Conservation (phyloP, 2,797 vertebrate species). For the Meda fulgida region DNA sequence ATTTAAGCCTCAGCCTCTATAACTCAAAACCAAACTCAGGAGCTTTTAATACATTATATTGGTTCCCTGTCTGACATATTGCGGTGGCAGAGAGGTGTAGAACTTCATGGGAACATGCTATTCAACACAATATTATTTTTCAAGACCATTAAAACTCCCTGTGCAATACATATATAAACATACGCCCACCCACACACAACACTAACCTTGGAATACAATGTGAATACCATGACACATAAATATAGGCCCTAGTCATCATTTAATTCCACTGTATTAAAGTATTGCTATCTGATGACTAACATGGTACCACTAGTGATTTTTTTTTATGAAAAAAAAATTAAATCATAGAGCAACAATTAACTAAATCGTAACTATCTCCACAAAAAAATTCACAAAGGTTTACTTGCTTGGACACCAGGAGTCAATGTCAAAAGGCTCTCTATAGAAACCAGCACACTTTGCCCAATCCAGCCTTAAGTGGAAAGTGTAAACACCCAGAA, state of each 20-base stretch:
- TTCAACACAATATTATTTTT: background rate
- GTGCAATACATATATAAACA: background rate
- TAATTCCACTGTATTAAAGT: background rate
- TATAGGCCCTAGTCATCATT: background rate
- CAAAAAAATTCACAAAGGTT: background rate
- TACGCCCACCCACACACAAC: background rate
- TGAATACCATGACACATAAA: background rate
- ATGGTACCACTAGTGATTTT: background rate
- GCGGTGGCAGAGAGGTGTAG: background rate
- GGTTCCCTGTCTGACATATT: background rate
- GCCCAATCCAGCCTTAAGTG: background rate
- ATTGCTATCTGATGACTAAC: background rate
- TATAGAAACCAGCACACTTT: background rate
- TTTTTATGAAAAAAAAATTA: background rate
- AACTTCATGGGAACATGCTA: background rate
- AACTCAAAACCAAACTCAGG: background rate
- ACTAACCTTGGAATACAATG: background rate
- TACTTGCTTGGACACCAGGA: background rate
- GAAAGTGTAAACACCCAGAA: slow-evolving; percentile 38
- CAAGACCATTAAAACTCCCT: background rate
- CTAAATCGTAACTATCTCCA: background rate
- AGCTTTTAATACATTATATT: background rate
- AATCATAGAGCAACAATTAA: background rate
- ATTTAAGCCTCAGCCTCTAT: background rate
- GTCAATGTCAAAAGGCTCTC: background rate